phyloP scores from a whole-genome alignment of 2,888 invertebrate species.

The Biston betularia region DNA sequence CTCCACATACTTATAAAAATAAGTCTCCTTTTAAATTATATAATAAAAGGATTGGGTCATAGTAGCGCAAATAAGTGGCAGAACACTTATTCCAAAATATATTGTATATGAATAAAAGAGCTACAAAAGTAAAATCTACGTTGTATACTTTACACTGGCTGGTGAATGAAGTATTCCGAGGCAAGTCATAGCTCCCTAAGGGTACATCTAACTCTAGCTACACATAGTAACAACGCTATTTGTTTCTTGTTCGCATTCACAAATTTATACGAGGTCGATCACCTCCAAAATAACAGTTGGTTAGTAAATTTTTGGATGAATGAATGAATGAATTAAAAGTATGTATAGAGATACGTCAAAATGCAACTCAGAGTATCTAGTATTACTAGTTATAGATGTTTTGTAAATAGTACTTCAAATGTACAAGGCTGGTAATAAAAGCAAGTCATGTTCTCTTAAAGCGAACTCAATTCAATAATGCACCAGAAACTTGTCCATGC shows the following conservation, averaged over 20 bases:
- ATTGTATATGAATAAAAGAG: too few species aligned
- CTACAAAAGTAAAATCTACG: too few species aligned
- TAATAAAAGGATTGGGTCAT: too few species aligned
- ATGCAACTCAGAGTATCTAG: too few species aligned
- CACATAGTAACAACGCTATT: background rate
- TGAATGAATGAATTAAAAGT: slow-evolving; percentile 2
- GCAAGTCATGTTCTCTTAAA: slow-evolving; percentile 19
- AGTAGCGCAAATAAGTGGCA: too few species aligned
- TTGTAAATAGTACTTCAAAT: background rate
- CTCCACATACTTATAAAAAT: too few species aligned
- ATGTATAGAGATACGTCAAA: background rate
- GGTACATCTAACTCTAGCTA: background rate
- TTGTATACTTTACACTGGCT: too few species aligned
- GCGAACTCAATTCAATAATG: slow-evolving; percentile 31
- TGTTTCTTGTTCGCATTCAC: background rate
- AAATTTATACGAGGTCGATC: slow-evolving; percentile 11
- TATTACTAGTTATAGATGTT: too few species aligned
- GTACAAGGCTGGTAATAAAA: slow-evolving; percentile 13
- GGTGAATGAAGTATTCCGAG: too few species aligned
- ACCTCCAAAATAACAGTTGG: slow-evolving; percentile 18
- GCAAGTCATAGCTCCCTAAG: background rate
- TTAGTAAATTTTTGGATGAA: background rate
- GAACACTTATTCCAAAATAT: too few species aligned
- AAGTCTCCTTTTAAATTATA: too few species aligned
- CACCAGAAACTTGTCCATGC: slow-evolving; percentile 29